Evolutionary conservation across 2,113 vertebrate species (phyloP), one percentile per base, ranked within the genome.

Genomic region (human (Homo sapiens)): DNA sequence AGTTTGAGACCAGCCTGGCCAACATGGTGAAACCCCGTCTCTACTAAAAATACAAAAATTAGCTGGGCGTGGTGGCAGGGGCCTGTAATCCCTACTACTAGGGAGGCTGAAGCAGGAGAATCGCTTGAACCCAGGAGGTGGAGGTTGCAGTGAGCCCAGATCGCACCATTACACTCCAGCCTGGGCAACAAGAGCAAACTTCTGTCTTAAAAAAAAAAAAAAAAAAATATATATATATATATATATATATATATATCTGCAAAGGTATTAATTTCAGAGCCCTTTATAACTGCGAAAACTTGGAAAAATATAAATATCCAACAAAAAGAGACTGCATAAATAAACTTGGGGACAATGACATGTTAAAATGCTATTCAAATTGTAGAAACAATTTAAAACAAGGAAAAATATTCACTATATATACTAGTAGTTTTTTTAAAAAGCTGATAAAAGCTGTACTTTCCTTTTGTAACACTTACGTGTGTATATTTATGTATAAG

Each of bases 281-380:
- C 40, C n/a, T 91, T 84, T 70, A 17, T 80, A 86, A 72, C 27
- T 68, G 22, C 23, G 9, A 79, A 82, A 2, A 83, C 59, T 66
- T 68, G 18, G 70, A 93, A 83, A 48, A 79, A 92, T 32, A 82
- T 57, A 92, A 93, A 88, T 87, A 35, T 10, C 17, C 52, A 85
- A 50, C 30, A 66, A 81, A 78, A 81, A 10, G 59, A 43, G 57
- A 73, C 52, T 68, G 80, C 45, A 64, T 80, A 90, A 61, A 79
- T 91, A 55, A 92, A 92, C 70, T 48, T 94, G 1, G 57, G 59
- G 25, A 35, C 22, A 40, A 25, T 83, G 43, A 78, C 9, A 43
- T 68, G 30, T 38, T 82, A 92, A 96, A 93, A 87, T 84, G 5
- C 6, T 83, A 48, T 27, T 95, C 73, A 82, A 97, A 93, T 45